Percentiles rank a stretch among this genome's conserved stretches.
Evolutionary conservation across 2,797 vertebrate species (phyloP).

Genomic region (Nyctalus aviator): DNA sequence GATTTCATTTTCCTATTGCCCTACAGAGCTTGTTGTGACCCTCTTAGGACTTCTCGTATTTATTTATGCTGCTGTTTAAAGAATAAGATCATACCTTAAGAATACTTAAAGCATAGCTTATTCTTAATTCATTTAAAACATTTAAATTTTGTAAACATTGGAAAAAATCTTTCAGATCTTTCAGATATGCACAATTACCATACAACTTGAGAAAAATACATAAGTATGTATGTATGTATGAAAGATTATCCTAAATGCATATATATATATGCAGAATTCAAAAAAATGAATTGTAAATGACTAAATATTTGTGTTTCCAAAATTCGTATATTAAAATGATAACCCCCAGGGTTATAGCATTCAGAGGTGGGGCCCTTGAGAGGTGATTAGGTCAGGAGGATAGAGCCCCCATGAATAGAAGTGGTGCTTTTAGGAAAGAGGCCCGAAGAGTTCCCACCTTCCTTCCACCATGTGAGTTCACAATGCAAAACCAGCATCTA

Average conservation of each 20-base stretch:
- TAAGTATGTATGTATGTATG: neutral
- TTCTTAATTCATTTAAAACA: conserved; percentile 81
- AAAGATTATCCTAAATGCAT: too few species aligned
- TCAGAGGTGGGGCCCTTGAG: neutral
- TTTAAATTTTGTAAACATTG: conserved; percentile 76
- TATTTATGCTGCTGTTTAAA: conserved; percentile 80
- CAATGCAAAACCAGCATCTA: neutral
- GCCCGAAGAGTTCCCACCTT: accelerated
- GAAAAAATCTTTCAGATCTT: conserved; percentile 70
- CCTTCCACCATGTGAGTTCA: neutral
- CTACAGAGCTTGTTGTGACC: conserved; percentile 76
- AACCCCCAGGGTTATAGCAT: neutral
- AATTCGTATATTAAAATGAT: neutral
- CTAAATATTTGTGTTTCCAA: neutral
- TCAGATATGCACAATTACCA: conserved; percentile 74
- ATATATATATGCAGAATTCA: neutral
- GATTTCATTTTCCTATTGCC: conserved; percentile 72
- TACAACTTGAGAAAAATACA: neutral
- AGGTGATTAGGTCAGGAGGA: neutral
- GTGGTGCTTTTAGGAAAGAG: neutral
- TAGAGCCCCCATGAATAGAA: neutral
- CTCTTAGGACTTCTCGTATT: conserved; percentile 78
- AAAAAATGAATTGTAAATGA: neutral
- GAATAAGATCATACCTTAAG: conserved; percentile 75
- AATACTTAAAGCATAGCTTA: conserved; percentile 76